Evolutionary conservation across 2,113 vertebrate genomes (phyloP).

Genomic region (Rafetus swinhoei): DNA sequence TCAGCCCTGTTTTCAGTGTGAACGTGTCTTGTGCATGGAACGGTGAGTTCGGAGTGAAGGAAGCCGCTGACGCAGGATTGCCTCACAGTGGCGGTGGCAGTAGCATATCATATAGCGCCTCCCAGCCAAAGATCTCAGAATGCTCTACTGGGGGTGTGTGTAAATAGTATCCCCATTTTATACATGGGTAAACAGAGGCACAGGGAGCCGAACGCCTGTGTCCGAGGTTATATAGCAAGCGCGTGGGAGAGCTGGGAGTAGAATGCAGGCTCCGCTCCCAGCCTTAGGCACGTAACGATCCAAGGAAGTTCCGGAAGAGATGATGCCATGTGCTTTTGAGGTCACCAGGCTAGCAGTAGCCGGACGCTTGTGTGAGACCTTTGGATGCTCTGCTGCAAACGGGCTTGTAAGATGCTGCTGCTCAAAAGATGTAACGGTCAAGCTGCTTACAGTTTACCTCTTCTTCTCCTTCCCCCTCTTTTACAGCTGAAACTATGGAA

Average conservation of each 20-base stretch:
- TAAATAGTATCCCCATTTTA: not conserved
- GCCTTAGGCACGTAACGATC: not conserved
- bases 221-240: rapidly evolving
- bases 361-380: not conserved
- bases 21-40: conserved; percentile 41
- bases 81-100: conserved; percentile 49
- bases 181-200: conserved; percentile 1
- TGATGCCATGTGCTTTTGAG: rapidly evolving
- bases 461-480: not conserved
- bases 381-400: not conserved
- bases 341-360: not conserved
- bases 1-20: not conserved
- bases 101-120: not conserved
- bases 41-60: conserved; percentile 40
- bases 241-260: not conserved
- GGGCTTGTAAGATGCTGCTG: not conserved
- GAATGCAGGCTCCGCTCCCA: not conserved
- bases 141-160: not conserved
- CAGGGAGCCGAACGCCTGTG: not conserved
- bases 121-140: conserved; percentile 37
- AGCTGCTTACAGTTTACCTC: rapidly evolving
- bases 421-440: not conserved
- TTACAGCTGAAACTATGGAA: conserved; percentile 98
- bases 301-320: not conserved
- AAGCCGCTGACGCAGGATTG: conserved; percentile 58